Evolutionary conservation across 1,140 invertebrate species (phyloP).

Genomic region (Drosophila fuyamai): DNA sequence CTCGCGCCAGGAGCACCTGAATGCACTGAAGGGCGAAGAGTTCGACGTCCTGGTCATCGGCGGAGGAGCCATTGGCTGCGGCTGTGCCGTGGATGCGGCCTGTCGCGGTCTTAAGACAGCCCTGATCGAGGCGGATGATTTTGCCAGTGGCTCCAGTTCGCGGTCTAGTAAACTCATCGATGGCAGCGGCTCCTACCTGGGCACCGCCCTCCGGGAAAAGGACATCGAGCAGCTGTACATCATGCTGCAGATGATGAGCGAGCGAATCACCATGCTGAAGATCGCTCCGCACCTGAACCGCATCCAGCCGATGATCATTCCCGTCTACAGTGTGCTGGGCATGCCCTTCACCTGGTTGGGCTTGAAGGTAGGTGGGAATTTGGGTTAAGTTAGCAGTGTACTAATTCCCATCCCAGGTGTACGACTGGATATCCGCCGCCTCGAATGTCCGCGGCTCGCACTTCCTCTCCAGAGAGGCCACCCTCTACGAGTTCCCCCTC

Average conservation of each 20-base stretch:
- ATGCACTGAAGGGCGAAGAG: slow-evolving; percentile 72
- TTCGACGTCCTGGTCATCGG: slow-evolving; percentile 98
- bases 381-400: too few species aligned
- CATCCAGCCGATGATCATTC: slow-evolving; percentile 70
- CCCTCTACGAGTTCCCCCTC: slow-evolving; percentile 58
- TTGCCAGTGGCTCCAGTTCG: slow-evolving; percentile 56
- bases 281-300: slow-evolving; percentile 65
- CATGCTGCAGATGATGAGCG: slow-evolving; percentile 51
- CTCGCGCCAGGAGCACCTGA: slow-evolving; percentile 44
- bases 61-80: slow-evolving; percentile 96
- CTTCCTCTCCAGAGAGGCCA: slow-evolving; percentile 29
- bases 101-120: slow-evolving; percentile 63
- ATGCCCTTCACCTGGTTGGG: slow-evolving; percentile 57
- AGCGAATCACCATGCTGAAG: slow-evolving; percentile 51
- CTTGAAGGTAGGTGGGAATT: slow-evolving; percentile 29
- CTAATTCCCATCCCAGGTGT: slow-evolving; percentile 12
- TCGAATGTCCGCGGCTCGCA: slow-evolving; percentile 57
- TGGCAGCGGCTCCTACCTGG: slow-evolving; percentile 45
- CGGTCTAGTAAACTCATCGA: slow-evolving; percentile 61
- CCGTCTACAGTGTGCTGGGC: slow-evolving; percentile 44
- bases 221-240: slow-evolving; percentile 51
- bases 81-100: slow-evolving; percentile 86
- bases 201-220: slow-evolving; percentile 24
- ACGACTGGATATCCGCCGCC: slow-evolving; percentile 55
- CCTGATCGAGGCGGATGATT: slow-evolving; percentile 56